Evolutionary conservation across 2,113 vertebrate species (phyloP), one percentile per base, ranked within the genome.

Genomic region (Notiomystis cincta): DNA sequence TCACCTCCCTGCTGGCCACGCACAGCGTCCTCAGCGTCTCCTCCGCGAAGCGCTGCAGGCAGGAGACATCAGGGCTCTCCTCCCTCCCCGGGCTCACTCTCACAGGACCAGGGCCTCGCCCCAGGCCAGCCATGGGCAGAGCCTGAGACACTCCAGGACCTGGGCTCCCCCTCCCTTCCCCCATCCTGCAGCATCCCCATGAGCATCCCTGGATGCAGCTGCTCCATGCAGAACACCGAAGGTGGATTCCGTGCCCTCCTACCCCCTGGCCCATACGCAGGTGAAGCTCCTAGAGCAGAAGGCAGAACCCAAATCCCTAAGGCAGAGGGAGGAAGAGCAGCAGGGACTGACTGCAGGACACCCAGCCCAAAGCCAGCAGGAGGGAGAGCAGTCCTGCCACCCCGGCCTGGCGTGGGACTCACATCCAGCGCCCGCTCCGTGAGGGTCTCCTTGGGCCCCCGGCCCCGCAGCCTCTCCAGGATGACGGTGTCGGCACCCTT

Each of bases 401-500:
- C 57, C 47, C 5, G 3, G 40, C 20, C 31, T 40, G 48, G 6
- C 1, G 12, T 9, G 47, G 35, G 15, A 98, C 98, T 98, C 95
- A 99, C 99, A 71, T 98, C 98, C 95, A 99, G 95, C 0, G 98
- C 98, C 76, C 56, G 96, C 95, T 99, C 98, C 0, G 97, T 99
- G 85, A 80, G 90, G 54, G 93, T 93, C 87, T 98, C 98, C 11
- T 75, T 25, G 44, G 58, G 54, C 28, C 82, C 97, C 85, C 96
- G 96, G 20, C 83, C 77, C 72, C 73, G 90, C 82, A 99, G 96
- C 45, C 98, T 97, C 86, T 98, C 97, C 65, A 99, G 96, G 91
- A 99, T 98, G 85, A 99, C 98, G 0, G 97, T 98, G 97, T 99
- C 99, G 0, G 99, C 99, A 10, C 99, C 99, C 91, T 99, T 99